Base-by-base conservation (phyloP, 2,888 invertebrate genomes). In the Drosophila pegasa region DNA sequence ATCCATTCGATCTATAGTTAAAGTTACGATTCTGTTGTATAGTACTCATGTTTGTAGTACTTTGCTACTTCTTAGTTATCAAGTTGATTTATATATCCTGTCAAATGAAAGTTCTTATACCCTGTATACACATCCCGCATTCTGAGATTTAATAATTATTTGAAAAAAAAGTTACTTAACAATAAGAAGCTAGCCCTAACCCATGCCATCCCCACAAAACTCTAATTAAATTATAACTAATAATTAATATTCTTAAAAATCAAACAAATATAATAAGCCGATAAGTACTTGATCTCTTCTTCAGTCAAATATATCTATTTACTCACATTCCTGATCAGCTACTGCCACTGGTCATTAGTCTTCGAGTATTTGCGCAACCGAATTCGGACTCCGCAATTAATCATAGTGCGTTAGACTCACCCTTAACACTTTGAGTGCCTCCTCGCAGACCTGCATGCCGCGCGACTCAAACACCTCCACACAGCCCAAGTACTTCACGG, bases 401-500 rank as follows among this genome's bases (percentile, higher is more conserved):
- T 16, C 18, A 10, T 7, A 31, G 25, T 1, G 2, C 4, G 29
- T 27, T 47, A 1, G 9, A 93, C 96, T 95, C 93, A 98, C 98
- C 94, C 98, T 95, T 73, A 99, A 94, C 78, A 98, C 97, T 94
- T 99, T 99, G 72, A 99, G 94, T 54, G 99, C 99, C 93, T 99
- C 99, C 93, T 99, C 99, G 94, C 99, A 99, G 68, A 99, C 98
- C 93, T 98, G 98, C 98, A 99, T 99, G 52, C 99, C 99, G 90
- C 99, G 95, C 9, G 99, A 99, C 93, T 99, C 99, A 93, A 98
- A 99, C 38, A 99, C 99, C 93, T 99, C 99, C 50, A 99, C 98
- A 92, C 99, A 98, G 76, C 99, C 99, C 90, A 99, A 94, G 93
- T 99, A 99, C 95, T 99, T 98, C 84, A 99, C 99, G 80, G 97